Percentiles rank a stretch among this genome's conserved stretches.
phyloP scores from a whole-genome alignment of 2,113 vertebrate genomes.

The Pluvialis apricaria region DNA sequence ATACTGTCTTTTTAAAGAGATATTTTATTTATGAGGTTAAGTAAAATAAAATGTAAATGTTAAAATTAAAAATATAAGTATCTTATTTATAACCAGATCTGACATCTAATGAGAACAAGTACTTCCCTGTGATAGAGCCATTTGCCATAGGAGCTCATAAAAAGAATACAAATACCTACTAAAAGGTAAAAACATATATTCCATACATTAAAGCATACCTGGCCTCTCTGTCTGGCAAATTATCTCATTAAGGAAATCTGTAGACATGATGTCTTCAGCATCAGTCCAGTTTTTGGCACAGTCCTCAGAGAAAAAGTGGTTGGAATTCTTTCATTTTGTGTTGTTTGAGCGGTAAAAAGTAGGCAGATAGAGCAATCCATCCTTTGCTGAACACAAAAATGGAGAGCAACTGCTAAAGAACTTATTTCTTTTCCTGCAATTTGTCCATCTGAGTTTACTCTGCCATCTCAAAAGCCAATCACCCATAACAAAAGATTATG shows the following conservation, averaged over 20 bases:
- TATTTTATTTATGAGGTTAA: neutral
- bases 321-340: neutral
- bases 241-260: neutral
- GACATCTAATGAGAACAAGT: neutral
- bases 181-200: neutral
- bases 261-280: neutral
- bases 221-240: neutral
- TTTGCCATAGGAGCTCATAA: neutral
- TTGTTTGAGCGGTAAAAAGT: neutral
- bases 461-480: neutral
- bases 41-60: neutral
- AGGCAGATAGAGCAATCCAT: neutral
- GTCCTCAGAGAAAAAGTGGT: neutral
- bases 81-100: neutral
- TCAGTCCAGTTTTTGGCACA: neutral
- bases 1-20: neutral
- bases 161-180: neutral
- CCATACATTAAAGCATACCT: neutral
- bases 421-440: neutral
- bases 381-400: neutral
- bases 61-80: neutral
- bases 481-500: neutral
- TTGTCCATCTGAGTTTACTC: neutral
- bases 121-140: neutral
- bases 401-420: neutral